A percentile compares a stretch with the other conserved stretches of the same genome.
Evolutionary conservation across 2,797 vertebrate species (phyloP).

Genomic region (Tinamus major): DNA sequence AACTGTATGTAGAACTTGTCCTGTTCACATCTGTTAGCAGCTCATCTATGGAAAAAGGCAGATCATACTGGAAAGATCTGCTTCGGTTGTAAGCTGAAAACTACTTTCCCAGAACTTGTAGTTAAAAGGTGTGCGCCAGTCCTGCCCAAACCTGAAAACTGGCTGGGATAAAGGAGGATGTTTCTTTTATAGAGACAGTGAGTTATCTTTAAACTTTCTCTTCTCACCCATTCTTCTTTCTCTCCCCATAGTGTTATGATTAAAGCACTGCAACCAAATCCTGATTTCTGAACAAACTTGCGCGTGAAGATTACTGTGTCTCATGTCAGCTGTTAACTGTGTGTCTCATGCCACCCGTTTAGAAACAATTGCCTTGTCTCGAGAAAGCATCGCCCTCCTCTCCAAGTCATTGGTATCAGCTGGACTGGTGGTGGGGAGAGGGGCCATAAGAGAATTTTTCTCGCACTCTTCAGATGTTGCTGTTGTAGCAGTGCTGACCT

Average conservation of each 20-base stretch:
- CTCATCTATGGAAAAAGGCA: neutral
- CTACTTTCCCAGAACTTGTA: neutral
- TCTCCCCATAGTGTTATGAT: neutral
- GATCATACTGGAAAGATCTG: neutral
- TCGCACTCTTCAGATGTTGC: neutral
- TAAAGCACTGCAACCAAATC: neutral
- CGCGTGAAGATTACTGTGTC: neutral
- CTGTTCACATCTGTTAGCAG: neutral
- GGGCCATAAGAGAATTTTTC: neutral
- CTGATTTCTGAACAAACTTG: neutral
- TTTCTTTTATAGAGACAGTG: neutral
- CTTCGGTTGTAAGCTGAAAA: neutral
- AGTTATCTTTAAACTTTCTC: neutral
- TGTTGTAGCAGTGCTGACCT: neutral
- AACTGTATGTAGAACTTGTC: neutral
- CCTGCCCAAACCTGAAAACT: neutral
- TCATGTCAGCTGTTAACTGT: neutral
- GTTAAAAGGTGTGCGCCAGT: accelerated
- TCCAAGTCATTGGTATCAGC: no score
- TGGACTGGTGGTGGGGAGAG: neutral
- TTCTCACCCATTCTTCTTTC: neutral
- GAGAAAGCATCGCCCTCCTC: neutral
- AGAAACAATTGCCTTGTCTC: neutral
- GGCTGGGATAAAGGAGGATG: neutral
- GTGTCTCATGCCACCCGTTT: neutral